Base-by-base conservation (phyloP, 2,113 vertebrate genomes). In the Gasterosteus aculeatus region DNA sequence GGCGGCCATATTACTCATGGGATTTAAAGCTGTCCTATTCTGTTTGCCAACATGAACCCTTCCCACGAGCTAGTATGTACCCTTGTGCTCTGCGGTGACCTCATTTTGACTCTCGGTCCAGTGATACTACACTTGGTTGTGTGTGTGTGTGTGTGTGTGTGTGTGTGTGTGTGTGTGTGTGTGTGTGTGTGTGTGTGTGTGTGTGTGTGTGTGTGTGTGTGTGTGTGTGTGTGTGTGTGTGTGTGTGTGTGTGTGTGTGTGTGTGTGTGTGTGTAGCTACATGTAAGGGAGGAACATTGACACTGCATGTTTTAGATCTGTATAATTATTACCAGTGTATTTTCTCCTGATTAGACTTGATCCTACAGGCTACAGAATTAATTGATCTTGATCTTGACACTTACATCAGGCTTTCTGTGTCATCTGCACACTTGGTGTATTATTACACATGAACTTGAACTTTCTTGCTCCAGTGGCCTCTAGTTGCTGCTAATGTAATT, bases 391-490 rank as follows among this genome's bases (percentile, higher is more conserved):
- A 57, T 29, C 33, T 38, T 60, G 31, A 29, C 4, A 33, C 22
- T 57, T 31, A 12, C n/a, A 22, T 39, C 62, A 58, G 47, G 44
- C 26, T 72, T 29, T 72, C 31, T 8, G 9, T 41, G 26, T 57
- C 42, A 33, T 64, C 14, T n/a, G 35, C 61, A 44, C 54, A 26
- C 60, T 56, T 16, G 19, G 0, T 66, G 65, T 60, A 58, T 64
- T 81, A 59, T 82, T 86, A 60, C 38, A 71, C 75, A 72, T 89
- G 83, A 91, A 88, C 84, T 89, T 90, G 80, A 88, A 69, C 81
- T 78, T 67, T 66, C 35, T 44, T 78, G 9, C 49, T 59, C 60
- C 42, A 22, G 47, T 65, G 60, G 54, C 39, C 75, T 3, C 31
- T 69, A 10, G 58, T 60, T 70, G 22, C 49, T 64, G 47, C 69